Evolutionary conservation across 2,888 invertebrate genomes (phyloP).

Genomic region (Nysson spinosus): DNA sequence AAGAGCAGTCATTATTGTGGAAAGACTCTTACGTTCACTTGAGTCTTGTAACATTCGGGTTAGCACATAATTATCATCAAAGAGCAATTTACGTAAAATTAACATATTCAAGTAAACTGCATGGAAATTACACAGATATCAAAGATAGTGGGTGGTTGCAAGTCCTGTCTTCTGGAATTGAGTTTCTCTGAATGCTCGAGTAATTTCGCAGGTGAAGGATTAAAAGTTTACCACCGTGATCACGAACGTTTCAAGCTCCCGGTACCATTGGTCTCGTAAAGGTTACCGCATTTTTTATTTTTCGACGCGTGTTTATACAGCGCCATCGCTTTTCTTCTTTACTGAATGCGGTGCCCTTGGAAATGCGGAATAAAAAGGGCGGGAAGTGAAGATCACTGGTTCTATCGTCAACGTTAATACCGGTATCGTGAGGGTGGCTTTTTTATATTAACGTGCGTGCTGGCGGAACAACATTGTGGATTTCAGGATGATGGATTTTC

Average conservation of each 20-base stretch:
- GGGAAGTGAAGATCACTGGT: slow-evolving; percentile 35
- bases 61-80: too few species aligned
- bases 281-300: slow-evolving; percentile 13
- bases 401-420: slow-evolving; percentile 41
- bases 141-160: background rate
- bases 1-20: too few species aligned
- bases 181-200: background rate
- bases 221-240: slow-evolving; percentile 16
- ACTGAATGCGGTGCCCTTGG: slow-evolving; percentile 26
- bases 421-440: slow-evolving; percentile 32
- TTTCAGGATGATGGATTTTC: slow-evolving; percentile 24
- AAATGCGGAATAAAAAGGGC: slow-evolving; percentile 38
- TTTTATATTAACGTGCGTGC: slow-evolving; percentile 48
- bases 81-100: too few species aligned
- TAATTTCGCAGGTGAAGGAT: slow-evolving; percentile 9
- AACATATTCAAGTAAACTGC: too few species aligned
- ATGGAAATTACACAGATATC: too few species aligned
- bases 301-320: slow-evolving; percentile 33
- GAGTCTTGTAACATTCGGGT: too few species aligned
- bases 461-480: slow-evolving; percentile 26
- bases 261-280: slow-evolving; percentile 14
- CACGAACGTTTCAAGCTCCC: slow-evolving; percentile 11
- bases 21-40: too few species aligned
- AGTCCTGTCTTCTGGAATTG: background rate
- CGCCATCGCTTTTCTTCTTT: slow-evolving; percentile 19